These are phyloP conservation scores for Tinamus major DNA, from an alignment of 2,797 vertebrate genomes.

Conservation along the genomic window DNA sequence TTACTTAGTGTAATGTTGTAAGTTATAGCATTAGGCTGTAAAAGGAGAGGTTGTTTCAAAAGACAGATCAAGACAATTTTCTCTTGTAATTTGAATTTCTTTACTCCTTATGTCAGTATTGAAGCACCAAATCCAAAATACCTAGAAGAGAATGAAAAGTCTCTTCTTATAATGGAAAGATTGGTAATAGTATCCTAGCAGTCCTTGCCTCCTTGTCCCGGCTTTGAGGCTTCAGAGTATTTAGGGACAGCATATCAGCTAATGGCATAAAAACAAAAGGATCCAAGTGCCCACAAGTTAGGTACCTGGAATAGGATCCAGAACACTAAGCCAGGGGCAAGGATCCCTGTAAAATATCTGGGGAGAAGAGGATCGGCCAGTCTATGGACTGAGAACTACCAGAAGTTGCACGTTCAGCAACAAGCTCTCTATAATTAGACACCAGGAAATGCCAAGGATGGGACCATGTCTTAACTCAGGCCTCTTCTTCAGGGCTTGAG, in stretches of 20 bases:
- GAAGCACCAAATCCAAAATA: neutral
- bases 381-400: neutral
- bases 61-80: constrained; percentile 30
- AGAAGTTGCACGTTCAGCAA: neutral
- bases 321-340: neutral
- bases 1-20: neutral
- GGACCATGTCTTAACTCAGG: neutral
- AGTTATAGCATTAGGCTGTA: neutral
- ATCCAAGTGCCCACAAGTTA: neutral
- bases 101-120: neutral
- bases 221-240: neutral
- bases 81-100: neutral
- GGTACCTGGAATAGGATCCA: neutral
- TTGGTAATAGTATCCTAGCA: neutral
- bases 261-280: neutral
- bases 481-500: neutral
- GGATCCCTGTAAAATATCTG: neutral
- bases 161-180: neutral
- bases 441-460: neutral
- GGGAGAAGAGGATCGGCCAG: neutral
- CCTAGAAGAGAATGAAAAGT: constrained; percentile 1
- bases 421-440: neutral
- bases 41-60: neutral
- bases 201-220: neutral
- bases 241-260: neutral